A percentile compares a stretch with the other conserved stretches of the same genome.
These are phyloP conservation scores for Caenorhabditis sp. DNA, from an alignment of 2,888 invertebrate species.

Conservation along the genomic window DNA sequence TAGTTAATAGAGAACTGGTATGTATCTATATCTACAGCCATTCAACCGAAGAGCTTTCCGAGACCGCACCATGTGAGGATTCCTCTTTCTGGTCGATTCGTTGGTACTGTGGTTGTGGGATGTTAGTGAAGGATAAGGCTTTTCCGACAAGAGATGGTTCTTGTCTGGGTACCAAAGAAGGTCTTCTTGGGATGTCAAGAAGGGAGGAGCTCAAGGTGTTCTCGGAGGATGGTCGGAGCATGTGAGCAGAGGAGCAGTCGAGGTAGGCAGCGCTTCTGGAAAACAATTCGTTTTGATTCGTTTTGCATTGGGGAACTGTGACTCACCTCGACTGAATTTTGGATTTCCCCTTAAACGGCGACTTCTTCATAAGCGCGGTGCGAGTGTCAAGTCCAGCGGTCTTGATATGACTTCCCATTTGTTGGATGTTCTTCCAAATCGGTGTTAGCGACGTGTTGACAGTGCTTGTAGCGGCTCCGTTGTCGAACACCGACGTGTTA, in stretches of 20 bases:
- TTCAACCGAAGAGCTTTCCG: conserved; percentile 70
- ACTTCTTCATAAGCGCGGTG: conserved; percentile 72
- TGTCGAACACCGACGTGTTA: conserved; percentile 68
- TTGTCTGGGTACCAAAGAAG: conserved; percentile 57
- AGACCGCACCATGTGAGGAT: conserved; percentile 52
- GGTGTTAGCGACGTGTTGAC: conserved; percentile 69
- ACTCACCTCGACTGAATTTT: conserved; percentile 76
- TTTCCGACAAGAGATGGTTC: conserved; percentile 67
- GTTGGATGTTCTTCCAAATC: conserved; percentile 78
- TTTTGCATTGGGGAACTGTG: background rate
- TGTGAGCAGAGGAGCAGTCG: conserved; percentile 58
- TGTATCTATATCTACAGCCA: conserved; percentile 68
- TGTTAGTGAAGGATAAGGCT: conserved; percentile 60
- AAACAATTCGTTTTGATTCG: background rate
- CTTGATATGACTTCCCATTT: conserved; percentile 78
- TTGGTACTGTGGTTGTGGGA: conserved; percentile 60
- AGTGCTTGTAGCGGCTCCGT: conserved; percentile 62
- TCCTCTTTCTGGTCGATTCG: conserved; percentile 66
- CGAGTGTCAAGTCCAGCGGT: conserved; percentile 76
- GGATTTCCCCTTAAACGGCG: conserved; percentile 76
- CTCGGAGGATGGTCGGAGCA: conserved; percentile 55
- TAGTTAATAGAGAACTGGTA: conserved; percentile 5
- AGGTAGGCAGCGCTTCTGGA: conserved; percentile 67
- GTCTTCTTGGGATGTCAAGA: conserved; percentile 67
- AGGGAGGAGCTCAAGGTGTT: conserved; percentile 56